A percentile compares a stretch with the other conserved stretches of the same genome.
Evolutionary conservation across 1,140 invertebrate species (phyloP).

Genomic region (Calycopis cecrops): DNA sequence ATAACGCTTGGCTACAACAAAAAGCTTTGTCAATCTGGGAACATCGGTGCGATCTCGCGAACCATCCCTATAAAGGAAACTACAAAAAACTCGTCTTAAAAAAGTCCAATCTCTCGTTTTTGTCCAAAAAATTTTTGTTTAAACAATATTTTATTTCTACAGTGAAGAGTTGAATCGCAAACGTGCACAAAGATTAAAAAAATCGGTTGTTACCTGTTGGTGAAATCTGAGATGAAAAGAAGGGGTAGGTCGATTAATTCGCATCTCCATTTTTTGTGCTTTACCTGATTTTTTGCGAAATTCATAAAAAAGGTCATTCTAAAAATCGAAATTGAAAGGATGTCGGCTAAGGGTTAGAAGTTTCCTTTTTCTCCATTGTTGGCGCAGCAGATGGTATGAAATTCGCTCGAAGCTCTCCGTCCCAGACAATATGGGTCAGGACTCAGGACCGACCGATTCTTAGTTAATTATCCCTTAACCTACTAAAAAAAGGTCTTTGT

Average conservation of each 20-base stretch:
- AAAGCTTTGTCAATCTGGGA: slow-evolving; percentile 63
- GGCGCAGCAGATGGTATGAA: slow-evolving; percentile 53
- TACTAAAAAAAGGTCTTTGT: neutral
- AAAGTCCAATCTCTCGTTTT: slow-evolving; percentile 59
- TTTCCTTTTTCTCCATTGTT: slow-evolving; percentile 47
- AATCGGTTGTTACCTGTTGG: slow-evolving; percentile 66
- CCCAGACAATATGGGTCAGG: slow-evolving; percentile 56
- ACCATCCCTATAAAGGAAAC: slow-evolving; percentile 58
- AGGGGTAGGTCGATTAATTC: slow-evolving; percentile 58
- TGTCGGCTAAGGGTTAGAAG: slow-evolving; percentile 65
- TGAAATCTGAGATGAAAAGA: slow-evolving; percentile 69
- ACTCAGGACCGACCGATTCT: neutral
- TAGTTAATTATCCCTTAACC: slow-evolving; percentile 9
- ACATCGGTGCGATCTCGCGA: slow-evolving; percentile 56
- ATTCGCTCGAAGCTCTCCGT: slow-evolving; percentile 42
- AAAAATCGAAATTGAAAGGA: slow-evolving; percentile 64
- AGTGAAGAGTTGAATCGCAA: slow-evolving; percentile 67
- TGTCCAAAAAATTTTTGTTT: slow-evolving; percentile 55
- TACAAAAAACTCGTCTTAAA: slow-evolving; percentile 57
- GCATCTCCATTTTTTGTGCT: slow-evolving; percentile 51
- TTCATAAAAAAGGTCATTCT: slow-evolving; percentile 46
- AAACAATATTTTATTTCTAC: slow-evolving; percentile 57
- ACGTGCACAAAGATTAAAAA: slow-evolving; percentile 64
- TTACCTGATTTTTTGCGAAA: slow-evolving; percentile 59
- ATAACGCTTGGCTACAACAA: slow-evolving; percentile 56